Evolutionary conservation across 2,888 invertebrate species (phyloP).

Genomic region (Anthrax anthrax): DNA sequence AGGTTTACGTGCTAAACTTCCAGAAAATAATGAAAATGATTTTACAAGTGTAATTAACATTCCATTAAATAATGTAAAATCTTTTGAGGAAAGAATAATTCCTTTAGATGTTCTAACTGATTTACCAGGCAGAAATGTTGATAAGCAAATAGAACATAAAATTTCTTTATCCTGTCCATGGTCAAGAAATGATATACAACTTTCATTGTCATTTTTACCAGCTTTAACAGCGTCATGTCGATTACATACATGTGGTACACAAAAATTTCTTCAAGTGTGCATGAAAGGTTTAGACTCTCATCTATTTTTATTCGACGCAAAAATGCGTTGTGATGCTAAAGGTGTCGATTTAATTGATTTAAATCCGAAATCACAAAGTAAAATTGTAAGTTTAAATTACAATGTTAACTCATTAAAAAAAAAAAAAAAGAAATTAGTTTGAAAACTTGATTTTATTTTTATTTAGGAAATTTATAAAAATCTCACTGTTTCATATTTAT

Average conservation of each 20-base stretch:
- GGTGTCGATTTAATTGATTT: slow-evolving; percentile 48
- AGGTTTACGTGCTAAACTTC: slow-evolving; percentile 29
- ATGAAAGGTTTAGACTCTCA: slow-evolving; percentile 45
- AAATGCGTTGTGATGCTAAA: slow-evolving; percentile 43
- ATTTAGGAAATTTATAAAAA: slow-evolving; percentile 54
- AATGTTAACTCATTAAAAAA: slow-evolving; percentile 54
- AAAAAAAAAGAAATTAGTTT: slow-evolving; percentile 43
- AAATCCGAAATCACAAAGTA: slow-evolving; percentile 46
- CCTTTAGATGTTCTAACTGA: slow-evolving; percentile 55
- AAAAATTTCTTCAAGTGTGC: slow-evolving; percentile 73
- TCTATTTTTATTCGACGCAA: slow-evolving; percentile 37
- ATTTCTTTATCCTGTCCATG: slow-evolving; percentile 71
- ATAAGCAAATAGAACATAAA: slow-evolving; percentile 57
- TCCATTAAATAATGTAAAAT: slow-evolving; percentile 42
- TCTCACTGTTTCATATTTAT: slow-evolving; percentile 66
- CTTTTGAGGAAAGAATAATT: slow-evolving; percentile 49
- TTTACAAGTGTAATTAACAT: slow-evolving; percentile 36
- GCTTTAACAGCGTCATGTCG: slow-evolving; percentile 70
- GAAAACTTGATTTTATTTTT: slow-evolving; percentile 26
- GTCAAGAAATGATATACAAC: slow-evolving; percentile 55
- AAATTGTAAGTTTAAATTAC: slow-evolving; percentile 42
- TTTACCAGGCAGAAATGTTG: slow-evolving; percentile 54
- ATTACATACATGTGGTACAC: slow-evolving; percentile 67
- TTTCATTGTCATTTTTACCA: slow-evolving; percentile 65
- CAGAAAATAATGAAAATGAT: slow-evolving; percentile 1